Evolutionary conservation across 2,888 invertebrate genomes (phyloP).

Genomic region (Lasioglossum calceatum): DNA sequence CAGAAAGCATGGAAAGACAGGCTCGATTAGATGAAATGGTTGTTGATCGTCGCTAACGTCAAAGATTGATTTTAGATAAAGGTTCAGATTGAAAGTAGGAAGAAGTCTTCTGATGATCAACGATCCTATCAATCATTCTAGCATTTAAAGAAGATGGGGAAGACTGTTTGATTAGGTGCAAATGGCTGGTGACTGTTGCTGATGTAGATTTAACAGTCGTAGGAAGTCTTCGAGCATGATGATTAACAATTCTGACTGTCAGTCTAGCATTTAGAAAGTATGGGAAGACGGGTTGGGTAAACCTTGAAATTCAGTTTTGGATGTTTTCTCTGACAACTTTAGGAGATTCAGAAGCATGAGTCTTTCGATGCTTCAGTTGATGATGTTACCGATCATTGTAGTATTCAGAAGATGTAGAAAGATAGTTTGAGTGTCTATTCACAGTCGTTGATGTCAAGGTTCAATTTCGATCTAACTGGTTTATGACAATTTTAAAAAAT

Average conservation of each 20-base stretch:
- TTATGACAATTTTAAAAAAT: too few species aligned
- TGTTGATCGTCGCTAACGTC: background rate
- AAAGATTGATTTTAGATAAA: constrained; percentile 1
- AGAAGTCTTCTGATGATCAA: background rate
- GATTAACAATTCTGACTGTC: background rate
- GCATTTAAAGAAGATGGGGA: background rate
- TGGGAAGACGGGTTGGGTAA: background rate
- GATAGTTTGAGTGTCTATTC: background rate
- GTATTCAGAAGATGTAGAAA: background rate
- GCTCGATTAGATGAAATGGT: constrained; percentile 1
- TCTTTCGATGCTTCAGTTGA: background rate
- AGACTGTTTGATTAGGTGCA: background rate
- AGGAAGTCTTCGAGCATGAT: background rate
- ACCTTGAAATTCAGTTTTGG: background rate
- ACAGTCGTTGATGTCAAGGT: background rate
- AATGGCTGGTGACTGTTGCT: background rate
- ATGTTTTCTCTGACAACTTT: background rate
- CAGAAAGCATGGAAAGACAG: background rate
- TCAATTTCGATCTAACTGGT: background rate
- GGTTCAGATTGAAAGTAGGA: background rate
- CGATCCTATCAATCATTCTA: background rate
- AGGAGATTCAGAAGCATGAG: background rate
- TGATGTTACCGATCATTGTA: background rate
- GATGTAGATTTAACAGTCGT: background rate
- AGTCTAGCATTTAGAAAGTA: background rate